These are phyloP conservation scores for Puffinus mauretanicus DNA, from an alignment of 2,113 vertebrate species.

Conservation along the genomic window DNA sequence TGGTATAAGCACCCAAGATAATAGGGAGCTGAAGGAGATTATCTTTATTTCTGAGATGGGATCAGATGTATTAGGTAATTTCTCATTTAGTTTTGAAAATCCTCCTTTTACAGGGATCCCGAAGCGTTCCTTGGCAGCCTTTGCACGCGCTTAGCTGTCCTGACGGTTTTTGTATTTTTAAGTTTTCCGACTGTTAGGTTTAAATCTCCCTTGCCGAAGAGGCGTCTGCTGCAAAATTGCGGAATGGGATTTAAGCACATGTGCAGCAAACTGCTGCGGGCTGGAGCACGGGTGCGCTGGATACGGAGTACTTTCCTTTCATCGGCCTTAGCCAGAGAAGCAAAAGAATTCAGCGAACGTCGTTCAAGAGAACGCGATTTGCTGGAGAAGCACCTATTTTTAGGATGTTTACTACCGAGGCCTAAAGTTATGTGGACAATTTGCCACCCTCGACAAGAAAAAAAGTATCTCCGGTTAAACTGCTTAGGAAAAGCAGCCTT, in stretches of 20 bases:
- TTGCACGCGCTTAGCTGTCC: not conserved
- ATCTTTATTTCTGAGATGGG: not conserved
- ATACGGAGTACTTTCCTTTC: not conserved
- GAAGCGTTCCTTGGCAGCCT: not conserved
- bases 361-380: conserved; percentile 3
- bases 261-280: conserved; percentile 24
- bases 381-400: conserved; percentile 13
- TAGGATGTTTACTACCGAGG: not conserved
- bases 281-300: not conserved
- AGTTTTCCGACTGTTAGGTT: fast-evolving
- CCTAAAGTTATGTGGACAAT: not conserved
- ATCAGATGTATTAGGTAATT: not conserved
- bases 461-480: not conserved
- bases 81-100: not conserved
- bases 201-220: not conserved
- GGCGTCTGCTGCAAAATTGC: not conserved
- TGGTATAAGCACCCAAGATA: not conserved
- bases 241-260: conserved; percentile 7
- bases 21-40: not conserved
- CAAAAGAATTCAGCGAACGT: not conserved
- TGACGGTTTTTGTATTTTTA: not conserved
- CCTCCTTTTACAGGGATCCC: fast-evolving
- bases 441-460: not conserved
- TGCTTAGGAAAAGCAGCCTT: not conserved
- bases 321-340: not conserved